phyloP scores from a whole-genome alignment of 2,797 vertebrate genomes.

The Chromobotia macracanthus region DNA sequence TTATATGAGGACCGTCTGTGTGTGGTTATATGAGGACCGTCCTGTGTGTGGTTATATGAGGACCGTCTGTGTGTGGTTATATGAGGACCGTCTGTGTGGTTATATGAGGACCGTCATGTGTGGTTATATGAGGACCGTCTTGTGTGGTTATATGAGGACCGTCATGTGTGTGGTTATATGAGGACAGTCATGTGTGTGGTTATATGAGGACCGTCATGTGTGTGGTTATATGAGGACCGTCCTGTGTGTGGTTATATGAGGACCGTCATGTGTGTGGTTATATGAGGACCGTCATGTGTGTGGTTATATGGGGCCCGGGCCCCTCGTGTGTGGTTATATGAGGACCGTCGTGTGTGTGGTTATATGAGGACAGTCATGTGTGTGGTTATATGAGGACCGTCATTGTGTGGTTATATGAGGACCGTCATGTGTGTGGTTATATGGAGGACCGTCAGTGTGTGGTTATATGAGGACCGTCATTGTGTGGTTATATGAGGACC shows the following conservation, averaged over 20 bases:
- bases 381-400: too few species aligned
- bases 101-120: conserved; percentile 76
- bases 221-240: conserved; percentile 76
- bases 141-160: conserved; percentile 81
- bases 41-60: conserved; percentile 74
- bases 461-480: conserved; percentile 78
- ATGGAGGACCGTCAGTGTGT: too few species aligned
- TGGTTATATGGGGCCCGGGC: too few species aligned
- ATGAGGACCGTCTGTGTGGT: too few species aligned
- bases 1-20: too few species aligned
- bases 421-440: conserved; percentile 64
- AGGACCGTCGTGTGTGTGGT: conserved; percentile 70
- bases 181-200: too few species aligned
- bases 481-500: conserved; percentile 76
- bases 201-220: conserved; percentile 76
- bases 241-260: conserved; percentile 55
- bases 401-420: conserved; percentile 81
- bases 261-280: too few species aligned
- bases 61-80: conserved; percentile 65
- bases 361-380: conserved; percentile 76
- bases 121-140: too few species aligned
- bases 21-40: conserved; percentile 79
- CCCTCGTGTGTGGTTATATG: conserved; percentile 81
- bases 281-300: conserved; percentile 73
- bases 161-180: conserved; percentile 57